Base-by-base conservation (phyloP, 1,140 invertebrate species). In the Chrysopa pallens region DNA sequence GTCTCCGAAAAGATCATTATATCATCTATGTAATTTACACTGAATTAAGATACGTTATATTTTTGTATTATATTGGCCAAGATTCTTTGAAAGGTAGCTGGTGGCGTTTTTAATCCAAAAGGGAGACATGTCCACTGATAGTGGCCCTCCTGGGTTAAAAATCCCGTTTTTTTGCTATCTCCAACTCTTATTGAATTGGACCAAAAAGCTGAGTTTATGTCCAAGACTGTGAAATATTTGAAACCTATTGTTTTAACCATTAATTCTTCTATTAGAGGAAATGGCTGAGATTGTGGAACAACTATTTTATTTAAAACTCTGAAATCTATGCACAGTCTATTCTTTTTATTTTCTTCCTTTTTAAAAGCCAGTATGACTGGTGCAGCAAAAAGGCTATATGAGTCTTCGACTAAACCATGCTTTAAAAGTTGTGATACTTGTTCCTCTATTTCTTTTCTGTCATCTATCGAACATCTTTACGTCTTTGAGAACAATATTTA, bases 281-380 rank as follows among this genome's bases (percentile, higher is more conserved):
- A 59, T n/a, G 53, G 59, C 49, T 60, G 56, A 11, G 45, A 14
- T 50, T 61, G 49, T 7, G 58, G 56, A 29, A 58, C 44, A 4
- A 59, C 42, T 38, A 54, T 50, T 46, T 59, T 57, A 47, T 60
- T 59, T 39, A 57, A 40, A 11, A 53, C 52, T 46, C 47, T 46
- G 42, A 53, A 57, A 47, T 56, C 52, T 43, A 56, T 50, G 47
- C 54, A 59, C 35, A 60, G 33, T 43, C 56, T 44, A 37, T 46
- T 41, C 33, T 49, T 54, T 50, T 45, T 48, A 14, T 45, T 38
- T 43, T 55, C 57, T 14, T 55, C 50, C 52, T 49, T 60, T 47
- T 59, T 59, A 45, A 27, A 58, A 3, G 51, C 52, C 33, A 59
- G 41, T 7, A 55, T 61, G 31, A 57, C 50, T 41, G 59, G 59